Percentiles rank a stretch among this genome's conserved stretches.
These are phyloP conservation scores for Conistra vaccinii DNA, from an alignment of 2,888 invertebrate genomes.

Conservation along the genomic window DNA sequence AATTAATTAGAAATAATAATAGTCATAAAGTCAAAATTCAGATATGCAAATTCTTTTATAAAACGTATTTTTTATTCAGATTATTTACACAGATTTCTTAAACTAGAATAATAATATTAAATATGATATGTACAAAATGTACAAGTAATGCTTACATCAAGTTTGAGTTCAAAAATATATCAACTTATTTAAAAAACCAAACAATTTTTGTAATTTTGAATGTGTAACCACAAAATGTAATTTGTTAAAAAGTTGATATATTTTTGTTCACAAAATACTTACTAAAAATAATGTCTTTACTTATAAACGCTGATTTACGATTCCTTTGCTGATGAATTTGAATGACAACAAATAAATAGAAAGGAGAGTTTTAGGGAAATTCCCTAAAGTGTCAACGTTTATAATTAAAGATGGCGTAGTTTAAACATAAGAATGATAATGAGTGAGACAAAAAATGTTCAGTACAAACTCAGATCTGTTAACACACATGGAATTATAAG, in stretches of 20 bases:
- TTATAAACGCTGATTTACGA: constrained; percentile 45
- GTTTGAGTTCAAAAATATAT: constrained; percentile 69
- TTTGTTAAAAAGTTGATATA: constrained; percentile 63
- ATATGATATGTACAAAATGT: constrained; percentile 85
- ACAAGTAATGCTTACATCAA: constrained; percentile 76
- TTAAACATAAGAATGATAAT: constrained; percentile 51
- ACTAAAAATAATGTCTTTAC: constrained; percentile 50
- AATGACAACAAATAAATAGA: constrained; percentile 60
- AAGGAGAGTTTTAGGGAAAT: constrained; percentile 54
- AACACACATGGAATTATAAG: constrained; percentile 62
- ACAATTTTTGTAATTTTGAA: constrained; percentile 52
- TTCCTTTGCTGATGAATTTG: constrained; percentile 65
- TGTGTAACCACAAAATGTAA: constrained; percentile 54
- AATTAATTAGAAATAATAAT: constrained; percentile 76
- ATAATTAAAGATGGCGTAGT: constrained; percentile 57
- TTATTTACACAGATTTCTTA: constrained; percentile 81
- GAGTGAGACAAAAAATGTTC: constrained; percentile 67
- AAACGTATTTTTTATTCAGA: constrained; percentile 79
- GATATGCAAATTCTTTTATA: constrained; percentile 83
- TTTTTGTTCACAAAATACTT: constrained; percentile 60
- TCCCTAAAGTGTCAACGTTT: constrained; percentile 57
- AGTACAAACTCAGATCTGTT: constrained; percentile 76
- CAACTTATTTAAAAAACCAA: constrained; percentile 53
- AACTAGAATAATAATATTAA: constrained; percentile 76
- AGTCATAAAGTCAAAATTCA: constrained; percentile 81